phyloP scores from a whole-genome alignment of 2,888 invertebrate species.

The Caenorhabditis angaria region DNA sequence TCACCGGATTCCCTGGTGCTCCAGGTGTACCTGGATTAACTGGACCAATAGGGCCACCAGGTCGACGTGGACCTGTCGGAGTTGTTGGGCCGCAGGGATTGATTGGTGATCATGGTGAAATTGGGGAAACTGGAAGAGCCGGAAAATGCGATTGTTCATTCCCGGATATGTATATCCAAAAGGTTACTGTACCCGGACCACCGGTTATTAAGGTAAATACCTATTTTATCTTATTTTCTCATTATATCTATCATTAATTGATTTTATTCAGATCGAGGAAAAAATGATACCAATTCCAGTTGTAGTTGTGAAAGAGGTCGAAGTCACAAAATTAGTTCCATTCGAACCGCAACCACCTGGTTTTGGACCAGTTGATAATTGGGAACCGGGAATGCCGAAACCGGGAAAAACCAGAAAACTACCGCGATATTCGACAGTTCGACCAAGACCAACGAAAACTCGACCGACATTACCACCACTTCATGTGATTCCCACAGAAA shows the following conservation, averaged over 20 bases:
- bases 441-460: conserved; percentile 41
- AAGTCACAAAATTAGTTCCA: conserved; percentile 65
- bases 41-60: conserved; percentile 63
- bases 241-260: not conserved
- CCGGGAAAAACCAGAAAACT: conserved; percentile 57
- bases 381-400: conserved; percentile 70
- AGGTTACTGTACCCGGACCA: conserved; percentile 69
- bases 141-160: conserved; percentile 68
- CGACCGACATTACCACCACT: conserved; percentile 33
- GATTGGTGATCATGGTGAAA: conserved; percentile 62
- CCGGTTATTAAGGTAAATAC: conserved; percentile 63
- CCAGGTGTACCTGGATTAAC: conserved; percentile 41
- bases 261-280: conserved; percentile 57
- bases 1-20: conserved; percentile 61
- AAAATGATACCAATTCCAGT: conserved; percentile 70
- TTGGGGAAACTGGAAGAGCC: conserved; percentile 60
- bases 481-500: conserved; percentile 34
- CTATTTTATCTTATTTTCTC: not conserved
- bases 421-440: conserved; percentile 50
- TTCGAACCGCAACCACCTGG: conserved; percentile 72
- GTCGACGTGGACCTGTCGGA: conserved; percentile 59
- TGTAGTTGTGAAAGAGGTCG: conserved; percentile 71
- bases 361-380: conserved; percentile 67
- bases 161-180: conserved; percentile 69
- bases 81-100: conserved; percentile 58